phyloP scores from a whole-genome alignment of 2,797 vertebrate species.

The Halcyon badia region DNA sequence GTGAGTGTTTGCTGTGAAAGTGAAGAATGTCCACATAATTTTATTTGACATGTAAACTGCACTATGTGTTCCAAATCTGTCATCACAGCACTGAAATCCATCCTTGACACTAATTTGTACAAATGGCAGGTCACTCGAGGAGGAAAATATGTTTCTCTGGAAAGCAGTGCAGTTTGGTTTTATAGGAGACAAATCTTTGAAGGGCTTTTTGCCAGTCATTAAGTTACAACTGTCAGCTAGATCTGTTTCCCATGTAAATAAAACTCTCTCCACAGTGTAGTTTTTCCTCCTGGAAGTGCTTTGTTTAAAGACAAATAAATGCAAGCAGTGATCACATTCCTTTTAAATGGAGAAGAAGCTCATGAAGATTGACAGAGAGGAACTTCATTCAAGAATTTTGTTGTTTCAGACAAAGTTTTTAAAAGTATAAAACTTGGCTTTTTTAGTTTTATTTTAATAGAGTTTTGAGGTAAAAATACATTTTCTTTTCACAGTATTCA shows the following conservation, averaged over 20 bases:
- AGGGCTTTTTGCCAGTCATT: not conserved
- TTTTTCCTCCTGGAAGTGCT: not conserved
- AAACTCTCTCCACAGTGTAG: not conserved
- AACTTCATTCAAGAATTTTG: not conserved
- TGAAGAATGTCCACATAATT: not conserved
- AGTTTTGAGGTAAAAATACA: not conserved
- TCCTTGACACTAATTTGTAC: slow-evolving; percentile 31
- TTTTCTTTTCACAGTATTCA: not conserved
- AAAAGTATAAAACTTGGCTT: not conserved
- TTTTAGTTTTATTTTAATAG: not conserved
- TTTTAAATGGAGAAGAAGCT: not conserved
- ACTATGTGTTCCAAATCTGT: slow-evolving; percentile 15
- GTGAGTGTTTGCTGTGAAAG: not conserved
- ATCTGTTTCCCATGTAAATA: not conserved
- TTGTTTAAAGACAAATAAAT: not conserved
- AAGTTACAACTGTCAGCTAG: not conserved
- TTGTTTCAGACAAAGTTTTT: not conserved
- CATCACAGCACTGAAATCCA: not conserved
- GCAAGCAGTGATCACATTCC: not conserved
- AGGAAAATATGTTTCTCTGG: not conserved
- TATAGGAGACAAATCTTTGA: slow-evolving; percentile 1
- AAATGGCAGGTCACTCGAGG: not conserved
- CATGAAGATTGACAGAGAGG: not conserved
- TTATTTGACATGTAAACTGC: not conserved
- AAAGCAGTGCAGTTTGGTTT: not conserved